Percentiles rank a stretch among this genome's conserved stretches.
These are phyloP conservation scores for Melanargia galathea DNA, from an alignment of 2,888 invertebrate genomes.

Conservation along the genomic window DNA sequence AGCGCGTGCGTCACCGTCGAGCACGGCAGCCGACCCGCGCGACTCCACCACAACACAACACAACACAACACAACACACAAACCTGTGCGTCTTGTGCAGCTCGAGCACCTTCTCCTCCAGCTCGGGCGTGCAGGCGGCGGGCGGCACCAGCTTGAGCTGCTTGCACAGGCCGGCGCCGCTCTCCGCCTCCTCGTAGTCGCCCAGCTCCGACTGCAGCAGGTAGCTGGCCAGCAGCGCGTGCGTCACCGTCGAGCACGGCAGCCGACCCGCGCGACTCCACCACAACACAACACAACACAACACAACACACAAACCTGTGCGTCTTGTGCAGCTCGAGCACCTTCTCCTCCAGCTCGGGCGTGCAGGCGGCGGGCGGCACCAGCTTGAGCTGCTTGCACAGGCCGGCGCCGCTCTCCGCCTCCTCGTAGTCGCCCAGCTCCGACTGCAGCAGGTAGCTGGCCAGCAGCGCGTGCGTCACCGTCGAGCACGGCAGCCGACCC, in stretches of 20 bases:
- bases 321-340: too few relatives aligned
- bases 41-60: too few relatives aligned
- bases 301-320: too few relatives aligned
- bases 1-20: conserved; percentile 98
- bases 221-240: conserved; percentile 96
- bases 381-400: conserved; percentile 96
- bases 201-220: conserved; percentile 96
- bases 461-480: conserved; percentile 97
- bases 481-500: conserved; percentile 96
- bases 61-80: too few relatives aligned
- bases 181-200: conserved; percentile 93
- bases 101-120: too few relatives aligned
- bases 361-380: conserved; percentile 91
- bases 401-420: conserved; percentile 84
- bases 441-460: conserved; percentile 96
- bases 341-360: too few relatives aligned
- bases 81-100: too few relatives aligned
- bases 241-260: conserved; percentile 98
- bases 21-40: conserved; percentile 93
- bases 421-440: conserved; percentile 97
- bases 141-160: conserved; percentile 96
- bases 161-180: conserved; percentile 89
- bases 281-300: too few relatives aligned
- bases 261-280: conserved; percentile 87
- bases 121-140: conserved; percentile 87